Conservation (phyloP, 1,140 invertebrate species). For the Orius laevigatus region DNA sequence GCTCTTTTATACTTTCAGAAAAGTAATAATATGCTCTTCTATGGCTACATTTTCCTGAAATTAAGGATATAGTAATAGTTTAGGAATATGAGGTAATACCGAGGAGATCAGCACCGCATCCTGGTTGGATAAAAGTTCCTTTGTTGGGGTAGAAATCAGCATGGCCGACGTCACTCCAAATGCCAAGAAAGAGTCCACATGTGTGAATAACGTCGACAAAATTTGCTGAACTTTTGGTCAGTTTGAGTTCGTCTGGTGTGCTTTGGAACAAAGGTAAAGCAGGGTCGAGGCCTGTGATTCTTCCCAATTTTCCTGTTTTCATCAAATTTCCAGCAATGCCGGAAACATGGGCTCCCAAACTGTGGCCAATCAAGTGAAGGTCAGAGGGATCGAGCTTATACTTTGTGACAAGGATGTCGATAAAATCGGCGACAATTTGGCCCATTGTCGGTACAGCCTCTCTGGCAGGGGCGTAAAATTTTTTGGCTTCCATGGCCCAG, state of each 20-base stretch:
- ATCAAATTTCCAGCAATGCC: slow-evolving; percentile 43
- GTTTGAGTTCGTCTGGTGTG: slow-evolving; percentile 26
- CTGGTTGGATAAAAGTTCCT: slow-evolving; percentile 39
- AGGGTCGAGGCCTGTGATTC: slow-evolving; percentile 22
- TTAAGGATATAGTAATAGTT: not conserved
- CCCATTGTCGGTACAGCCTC: slow-evolving; percentile 23
- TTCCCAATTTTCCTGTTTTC: slow-evolving; percentile 1
- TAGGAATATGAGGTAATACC: not conserved
- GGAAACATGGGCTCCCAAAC: slow-evolving; percentile 68
- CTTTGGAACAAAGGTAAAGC: slow-evolving; percentile 29
- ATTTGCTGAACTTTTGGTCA: slow-evolving; percentile 27
- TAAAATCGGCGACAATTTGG: slow-evolving; percentile 18
- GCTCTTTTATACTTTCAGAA: slow-evolving; percentile 47
- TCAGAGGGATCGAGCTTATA: slow-evolving; percentile 25
- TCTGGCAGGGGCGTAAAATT: slow-evolving; percentile 25
- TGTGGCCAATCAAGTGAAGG: slow-evolving; percentile 67
- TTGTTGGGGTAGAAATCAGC: slow-evolving; percentile 47
- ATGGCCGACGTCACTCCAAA: slow-evolving; percentile 32
- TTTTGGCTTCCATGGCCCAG: slow-evolving; percentile 32
- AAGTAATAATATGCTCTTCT: slow-evolving; percentile 52
- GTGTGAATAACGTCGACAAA: slow-evolving; percentile 46
- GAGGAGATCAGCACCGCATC: slow-evolving; percentile 28
- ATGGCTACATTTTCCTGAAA: slow-evolving; percentile 40
- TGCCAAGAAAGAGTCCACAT: slow-evolving; percentile 35
- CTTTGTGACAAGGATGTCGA: slow-evolving; percentile 14